Evolutionary conservation across 2,888 invertebrate genomes (phyloP), one percentile per base, ranked within the genome.

Genomic region (Tinea pellionella): DNA sequence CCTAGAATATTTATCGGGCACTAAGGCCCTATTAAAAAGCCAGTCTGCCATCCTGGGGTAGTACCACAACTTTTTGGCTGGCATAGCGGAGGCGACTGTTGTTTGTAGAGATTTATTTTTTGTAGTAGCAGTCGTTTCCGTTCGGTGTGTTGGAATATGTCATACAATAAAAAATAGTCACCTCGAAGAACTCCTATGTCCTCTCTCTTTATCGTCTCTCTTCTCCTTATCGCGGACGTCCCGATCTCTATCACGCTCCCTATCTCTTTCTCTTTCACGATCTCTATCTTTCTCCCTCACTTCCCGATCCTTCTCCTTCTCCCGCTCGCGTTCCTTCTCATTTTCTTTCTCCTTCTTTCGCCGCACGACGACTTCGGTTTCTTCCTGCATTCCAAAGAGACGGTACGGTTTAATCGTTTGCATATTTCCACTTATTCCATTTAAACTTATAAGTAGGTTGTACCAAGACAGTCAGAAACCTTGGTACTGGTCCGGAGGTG

Each of bases 301-400:
- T 1, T 32, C 16, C 32, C 74, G 85, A 74, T 73, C 78, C 18
- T 29, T 47, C 66, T 63, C 70, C 68, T 68, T 64, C 62, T 66
- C 61, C 37, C 61, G 56, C 59, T 60, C 60, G 61, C 76, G 67
- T 59, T 73, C 72, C 60, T 73, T 72, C 63, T 76, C 75, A 65
- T 77, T 73, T 18, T 74, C 68, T 62, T 80, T 77, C 53, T 71
- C 67, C 58, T 55, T 58, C 47, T 89, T 89, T 67, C 88, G 77
- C 2, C 86, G 78, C 70, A 83, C 81, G 67, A 88, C 80, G 66
- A 89, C 89, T 64, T 91, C 91, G 63, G 92, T 92, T 74, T 92
- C 92, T 74, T 93, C 92, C 89, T 93, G 92, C 78, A 32, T 65
- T 68, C 69, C 70, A 53, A 53, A 71, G 71, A 62, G 32, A 62